phyloP scores from a whole-genome alignment of 2,888 invertebrate species.

The Heterodera filipjevi region DNA sequence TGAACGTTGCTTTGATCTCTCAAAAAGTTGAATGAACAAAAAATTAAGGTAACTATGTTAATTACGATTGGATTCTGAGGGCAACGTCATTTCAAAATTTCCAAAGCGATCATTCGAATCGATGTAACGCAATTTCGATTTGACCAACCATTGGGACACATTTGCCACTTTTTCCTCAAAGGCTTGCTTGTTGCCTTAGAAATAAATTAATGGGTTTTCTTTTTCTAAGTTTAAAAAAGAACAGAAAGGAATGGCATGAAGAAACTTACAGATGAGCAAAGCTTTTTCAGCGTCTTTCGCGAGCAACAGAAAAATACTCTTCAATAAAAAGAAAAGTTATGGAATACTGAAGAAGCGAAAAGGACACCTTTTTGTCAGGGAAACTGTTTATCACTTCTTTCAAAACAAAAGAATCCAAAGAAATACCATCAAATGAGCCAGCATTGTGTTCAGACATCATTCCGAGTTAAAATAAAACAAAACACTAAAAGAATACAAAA shows the following conservation, averaged over 20 bases:
- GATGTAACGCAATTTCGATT: constrained; percentile 46
- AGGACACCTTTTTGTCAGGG: neutral
- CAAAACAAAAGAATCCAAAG: constrained; percentile 41
- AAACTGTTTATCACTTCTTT: constrained; percentile 39
- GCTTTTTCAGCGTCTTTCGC: constrained; percentile 50
- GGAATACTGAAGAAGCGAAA: too few relatives aligned
- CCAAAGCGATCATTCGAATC: constrained; percentile 58
- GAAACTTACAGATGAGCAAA: constrained; percentile 47
- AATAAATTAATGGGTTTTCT: too few relatives aligned
- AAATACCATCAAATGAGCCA: constrained; percentile 61
- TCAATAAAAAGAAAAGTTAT: neutral
- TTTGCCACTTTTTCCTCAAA: constrained; percentile 50
- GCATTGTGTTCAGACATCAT: neutral
- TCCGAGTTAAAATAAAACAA: too few relatives aligned
- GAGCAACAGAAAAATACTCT: constrained; percentile 49
- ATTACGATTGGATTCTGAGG: constrained; percentile 48
- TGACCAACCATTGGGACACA: constrained; percentile 35
- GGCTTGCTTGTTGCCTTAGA: constrained; percentile 47
- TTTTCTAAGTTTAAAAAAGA: too few relatives aligned
- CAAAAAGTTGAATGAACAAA: constrained; percentile 48
- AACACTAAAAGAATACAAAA: too few relatives aligned
- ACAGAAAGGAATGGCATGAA: too few relatives aligned
- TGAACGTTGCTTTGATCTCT: constrained; percentile 85
- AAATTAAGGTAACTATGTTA: neutral
- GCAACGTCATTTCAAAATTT: constrained; percentile 47